Conservation (phyloP, 2,888 invertebrate species). For the Taphrorychus bicolor region DNA sequence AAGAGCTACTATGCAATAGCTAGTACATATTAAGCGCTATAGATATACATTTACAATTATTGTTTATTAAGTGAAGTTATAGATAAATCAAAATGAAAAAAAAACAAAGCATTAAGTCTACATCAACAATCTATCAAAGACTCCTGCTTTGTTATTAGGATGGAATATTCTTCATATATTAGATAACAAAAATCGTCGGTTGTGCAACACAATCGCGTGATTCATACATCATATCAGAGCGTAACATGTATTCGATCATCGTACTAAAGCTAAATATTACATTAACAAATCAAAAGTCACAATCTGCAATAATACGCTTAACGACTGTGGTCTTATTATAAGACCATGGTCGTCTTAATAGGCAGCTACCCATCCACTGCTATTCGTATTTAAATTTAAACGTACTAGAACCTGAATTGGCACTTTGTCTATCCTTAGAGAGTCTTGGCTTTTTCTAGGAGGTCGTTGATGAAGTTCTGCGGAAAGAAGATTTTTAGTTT, state of each 20-base stretch:
- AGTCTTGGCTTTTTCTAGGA: slow-evolving; percentile 88
- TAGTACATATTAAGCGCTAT: no score
- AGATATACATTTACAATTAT: no score
- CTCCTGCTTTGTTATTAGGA: slow-evolving; percentile 6
- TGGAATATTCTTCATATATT: slow-evolving; percentile 19
- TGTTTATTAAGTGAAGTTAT: no score
- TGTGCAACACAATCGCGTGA: slow-evolving; percentile 23
- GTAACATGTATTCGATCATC: slow-evolving; percentile 7
- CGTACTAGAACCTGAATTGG: slow-evolving; percentile 50
- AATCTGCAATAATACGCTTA: slow-evolving; percentile 6
- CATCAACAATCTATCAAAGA: no score
- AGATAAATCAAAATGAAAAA: no score
- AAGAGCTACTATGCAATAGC: no score
- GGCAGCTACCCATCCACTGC: background rate
- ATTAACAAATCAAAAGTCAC: background rate
- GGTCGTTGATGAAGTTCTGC: slow-evolving; percentile 90
- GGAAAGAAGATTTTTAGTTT: slow-evolving; percentile 56
- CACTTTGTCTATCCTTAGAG: slow-evolving; percentile 67
- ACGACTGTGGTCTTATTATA: slow-evolving; percentile 18
- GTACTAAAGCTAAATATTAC: background rate
- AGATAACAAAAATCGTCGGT: slow-evolving; percentile 18
- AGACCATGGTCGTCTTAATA: slow-evolving; percentile 12
- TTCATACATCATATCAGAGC: slow-evolving; percentile 3
- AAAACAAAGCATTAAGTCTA: no score
- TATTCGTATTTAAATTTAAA: slow-evolving; percentile 14